Base-by-base conservation (phyloP, 2,888 invertebrate genomes). In the Spilosoma lubricipeda region DNA sequence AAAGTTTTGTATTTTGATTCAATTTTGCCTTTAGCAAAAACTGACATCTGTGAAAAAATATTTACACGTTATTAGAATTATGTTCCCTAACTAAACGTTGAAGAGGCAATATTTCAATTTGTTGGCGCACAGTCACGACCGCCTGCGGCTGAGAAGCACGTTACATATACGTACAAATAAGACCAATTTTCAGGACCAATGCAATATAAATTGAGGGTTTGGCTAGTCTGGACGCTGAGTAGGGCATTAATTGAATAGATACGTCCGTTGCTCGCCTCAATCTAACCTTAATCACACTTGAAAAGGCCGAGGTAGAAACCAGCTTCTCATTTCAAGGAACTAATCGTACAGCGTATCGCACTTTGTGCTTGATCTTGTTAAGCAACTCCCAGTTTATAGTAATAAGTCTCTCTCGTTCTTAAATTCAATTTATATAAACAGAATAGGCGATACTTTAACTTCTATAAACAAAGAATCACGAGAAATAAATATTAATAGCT, bases 241-340 rank as follows among this genome's bases (percentile, higher is more conserved):
- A 87, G 87, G 86, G 89, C 85, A 92, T 94, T 95, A 95, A 95
- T 95, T 95, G 94, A 94, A 95, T 95, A 93, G 94, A 94, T 94
- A 94, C 93, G 93, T 93, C 90, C 90, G 92, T 89, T 91, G 89
- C 90, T 90, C 90, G 92, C 91, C 91, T 94, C 95, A 94, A 93
- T 93, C 90, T 88, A 83, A 90, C 91, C 94, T 92, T 95, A 94
- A 95, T 94, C 93, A 93, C 91, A 91, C 91, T 93, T 94, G 93
- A 94, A 94, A 94, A 94, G 94, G 91, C 91, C 90, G 87, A 80
- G 87, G 90, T 90, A 89, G 91, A 88, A 90, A 87, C 89, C 87
- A 86, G 87, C 87, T 89, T 81, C 89, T 89, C 76, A 82, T 88
- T 90, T 90, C 89, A 88, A 90, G 89, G 87, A 85, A 88, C 91